Evolutionary conservation across 2,888 invertebrate genomes (phyloP), one percentile per base, ranked within the genome.

Genomic region (Cephalotes varians): DNA sequence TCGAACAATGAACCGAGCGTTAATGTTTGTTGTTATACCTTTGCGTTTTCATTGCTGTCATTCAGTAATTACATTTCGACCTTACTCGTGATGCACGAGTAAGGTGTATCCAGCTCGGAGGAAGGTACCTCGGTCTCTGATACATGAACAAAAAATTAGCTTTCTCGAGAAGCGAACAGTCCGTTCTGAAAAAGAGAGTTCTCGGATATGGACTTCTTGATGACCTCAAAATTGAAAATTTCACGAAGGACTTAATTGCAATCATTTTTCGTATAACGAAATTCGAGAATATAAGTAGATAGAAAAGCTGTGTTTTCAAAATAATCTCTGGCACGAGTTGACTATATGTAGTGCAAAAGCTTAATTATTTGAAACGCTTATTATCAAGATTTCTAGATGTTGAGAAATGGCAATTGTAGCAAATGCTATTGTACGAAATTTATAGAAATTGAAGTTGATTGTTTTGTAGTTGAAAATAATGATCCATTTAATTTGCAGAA

Each of bases 11-110:
- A 37, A 9, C 21, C 34, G 47, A 47, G 47, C 47, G 34, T 74
- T 2, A 64, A 74, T 25, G 37, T 74, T 54, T 69, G 49, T 28
- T 76, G 28, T 76, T 65, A 54, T 67, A 40, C 64, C 7, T 67
- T 40, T 44, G 77, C 67, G 21, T 28, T 56, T 31, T 64, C 25
- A 21, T 28, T 73, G 31, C 34, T 44, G 34, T 12, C n/a, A 28
- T 47, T 44, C 47, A 9, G 25, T 44, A 28, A n/a, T n/a, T 44
- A 15, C 18, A 10, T 4, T 37, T 25, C 10, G 54, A 40, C 37
- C 37, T 21, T 25, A 21, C 28, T 40, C 25, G 56, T 54, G 44
- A 72, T 44, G 28, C 54, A 37, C 25, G 12, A 40, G 44, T 18
- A 25, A 31, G 31, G 25, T 25, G 31, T 25, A 44, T 77, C 56